phyloP scores from a whole-genome alignment of 2,888 invertebrate species.

The Leptopterna dolabrata region DNA sequence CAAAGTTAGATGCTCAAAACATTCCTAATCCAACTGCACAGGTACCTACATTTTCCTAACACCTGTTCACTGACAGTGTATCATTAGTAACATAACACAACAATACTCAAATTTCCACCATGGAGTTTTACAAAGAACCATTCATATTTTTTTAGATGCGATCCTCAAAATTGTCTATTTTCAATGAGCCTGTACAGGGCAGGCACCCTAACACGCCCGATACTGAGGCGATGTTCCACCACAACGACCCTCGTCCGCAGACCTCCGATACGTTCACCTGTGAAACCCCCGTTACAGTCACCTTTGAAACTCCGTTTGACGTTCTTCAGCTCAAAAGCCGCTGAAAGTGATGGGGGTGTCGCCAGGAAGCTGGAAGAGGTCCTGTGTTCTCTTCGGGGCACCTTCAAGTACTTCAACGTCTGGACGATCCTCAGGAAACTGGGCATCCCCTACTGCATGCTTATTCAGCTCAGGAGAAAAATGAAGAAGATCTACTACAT shows the following conservation, averaged over 20 bases:
- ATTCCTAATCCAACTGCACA: too few relatives aligned
- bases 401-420: neutral
- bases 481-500: slow-evolving; percentile 15
- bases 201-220: neutral
- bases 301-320: neutral
- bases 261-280: neutral
- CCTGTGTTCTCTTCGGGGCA: neutral
- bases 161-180: neutral
- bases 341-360: neutral
- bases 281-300: neutral
- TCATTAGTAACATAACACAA: neutral
- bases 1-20: too few relatives aligned
- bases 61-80: neutral
- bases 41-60: too few relatives aligned
- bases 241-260: neutral
- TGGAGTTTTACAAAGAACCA: neutral
- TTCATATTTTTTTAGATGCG: neutral
- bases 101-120: neutral
- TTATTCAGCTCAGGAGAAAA: slow-evolving; percentile 24
- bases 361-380: neutral
- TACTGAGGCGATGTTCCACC: neutral
- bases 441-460: slow-evolving; percentile 12
- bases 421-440: slow-evolving; percentile 16
- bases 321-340: neutral
- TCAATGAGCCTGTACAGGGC: neutral